phyloP scores from a whole-genome alignment of 37 sponge, comb jelly and placozoan genomes.

The Agelas oroides region DNA sequence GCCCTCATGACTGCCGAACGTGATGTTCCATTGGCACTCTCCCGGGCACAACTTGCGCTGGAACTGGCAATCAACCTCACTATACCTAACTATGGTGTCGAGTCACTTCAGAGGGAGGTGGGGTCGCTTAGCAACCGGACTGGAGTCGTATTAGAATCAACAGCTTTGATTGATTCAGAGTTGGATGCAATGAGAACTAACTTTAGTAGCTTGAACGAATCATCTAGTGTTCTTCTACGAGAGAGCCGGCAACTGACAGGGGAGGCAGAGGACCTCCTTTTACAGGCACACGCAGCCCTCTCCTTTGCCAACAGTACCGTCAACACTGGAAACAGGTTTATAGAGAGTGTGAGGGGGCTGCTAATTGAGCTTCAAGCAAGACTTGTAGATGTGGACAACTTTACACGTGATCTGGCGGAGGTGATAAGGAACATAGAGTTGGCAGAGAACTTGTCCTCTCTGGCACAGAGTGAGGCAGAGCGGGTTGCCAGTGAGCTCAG shows the following conservation, averaged over 20 bases:
- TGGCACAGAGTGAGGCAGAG: not conserved
- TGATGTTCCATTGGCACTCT: constrained; percentile 6
- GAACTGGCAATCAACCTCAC: not conserved
- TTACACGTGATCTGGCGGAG: constrained; percentile 6
- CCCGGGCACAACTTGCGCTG: not conserved
- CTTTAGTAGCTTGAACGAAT: not conserved
- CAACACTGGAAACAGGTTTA: constrained; percentile 8
- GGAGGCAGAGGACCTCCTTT: constrained; percentile 22
- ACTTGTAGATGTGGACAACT: not conserved
- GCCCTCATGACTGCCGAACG: not conserved
- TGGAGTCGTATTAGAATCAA: not conserved
- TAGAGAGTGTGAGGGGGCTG: constrained; percentile 5
- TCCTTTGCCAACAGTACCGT: constrained; percentile 8
- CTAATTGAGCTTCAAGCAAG: constrained; percentile 3
- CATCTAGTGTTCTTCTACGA: not conserved
- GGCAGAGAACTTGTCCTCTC: constrained; percentile 7
- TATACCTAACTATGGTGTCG: not conserved
- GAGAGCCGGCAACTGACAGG: constrained; percentile 10
- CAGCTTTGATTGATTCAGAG: not conserved
- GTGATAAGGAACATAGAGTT: constrained; percentile 17
- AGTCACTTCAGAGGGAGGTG: not conserved
- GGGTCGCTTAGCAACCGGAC: not conserved
- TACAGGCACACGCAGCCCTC: constrained; percentile 7
- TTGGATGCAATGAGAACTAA: not conserved
- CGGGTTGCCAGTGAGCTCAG: not conserved